Evolutionary conservation across 2,797 vertebrate genomes (phyloP), one percentile per base, ranked within the genome.

Genomic region (Eremophila alpestris): DNA sequence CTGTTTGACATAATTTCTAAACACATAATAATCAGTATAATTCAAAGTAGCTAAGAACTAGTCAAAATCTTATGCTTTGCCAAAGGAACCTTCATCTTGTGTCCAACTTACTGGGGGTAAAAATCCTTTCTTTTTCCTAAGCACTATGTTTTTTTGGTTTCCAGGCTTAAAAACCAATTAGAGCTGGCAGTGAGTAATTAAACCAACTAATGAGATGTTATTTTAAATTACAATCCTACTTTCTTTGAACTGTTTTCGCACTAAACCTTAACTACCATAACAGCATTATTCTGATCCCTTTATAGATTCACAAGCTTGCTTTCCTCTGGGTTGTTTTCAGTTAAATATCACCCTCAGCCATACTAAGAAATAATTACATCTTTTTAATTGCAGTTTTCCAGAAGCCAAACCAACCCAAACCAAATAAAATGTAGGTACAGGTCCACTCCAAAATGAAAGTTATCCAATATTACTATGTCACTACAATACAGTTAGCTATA

Each of bases 121-220:
- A 97, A 97, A 92, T 81, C 51, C 49, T 87, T 94, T 93, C 18
- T 71, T 56, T 56, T 77, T 65, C 63, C 55, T 34, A 81, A 93
- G 46, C 86, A 71, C 11, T 70, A 79, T 67, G 45, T 21, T 63
- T n/a, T 73, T 97, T 96, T 94, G 92, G 34, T 96, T 97, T 94
- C 75, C 70, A 95, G 54, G 45, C 80, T 94, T 96, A 96, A 97
- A 93, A 97, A 97, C 95, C 95, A 97, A 97, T 98, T 98, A 96
- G 43, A 89, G 43, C 80, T 94, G 88, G 77, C 91, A 95, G 43
- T 67, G 60, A 97, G 77, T 97, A 98, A 98, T 97, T 98, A 98
- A 98, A 91, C 89, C 74, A 97, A 89, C 92, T 97, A 98, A 98
- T 97, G 97, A 96, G 94, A 96, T 92, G 96, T 93, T 97, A 96